Conservation (phyloP, 2,888 invertebrate genomes). For the Teleiodes luculella region DNA sequence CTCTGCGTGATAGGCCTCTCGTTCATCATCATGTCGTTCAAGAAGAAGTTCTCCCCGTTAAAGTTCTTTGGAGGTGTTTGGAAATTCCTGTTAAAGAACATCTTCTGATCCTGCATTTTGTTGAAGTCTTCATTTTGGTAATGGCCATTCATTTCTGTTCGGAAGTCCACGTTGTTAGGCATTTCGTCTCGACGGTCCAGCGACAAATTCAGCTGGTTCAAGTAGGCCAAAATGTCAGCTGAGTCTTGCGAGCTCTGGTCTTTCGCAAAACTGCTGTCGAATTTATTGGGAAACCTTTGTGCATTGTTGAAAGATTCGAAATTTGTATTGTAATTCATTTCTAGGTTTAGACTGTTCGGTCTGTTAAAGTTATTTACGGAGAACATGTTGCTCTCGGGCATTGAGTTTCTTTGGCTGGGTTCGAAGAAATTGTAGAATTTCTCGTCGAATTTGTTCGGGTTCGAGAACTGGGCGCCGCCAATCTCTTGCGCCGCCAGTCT, state of each 20-base stretch:
- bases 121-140: conserved; percentile 54
- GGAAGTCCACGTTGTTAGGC: conserved; percentile 53
- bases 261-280: conserved; percentile 40
- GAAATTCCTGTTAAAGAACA: conserved; percentile 54
- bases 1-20: conserved; percentile 54
- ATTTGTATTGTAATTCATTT: conserved; percentile 55
- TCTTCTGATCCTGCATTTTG: conserved; percentile 54
- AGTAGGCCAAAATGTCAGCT: conserved; percentile 54
- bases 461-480: conserved; percentile 67
- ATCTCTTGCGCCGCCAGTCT: conserved; percentile 74
- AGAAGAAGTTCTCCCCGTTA: conserved; percentile 47
- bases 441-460: conserved; percentile 57
- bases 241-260: conserved; percentile 52
- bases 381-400: conserved; percentile 63
- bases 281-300: conserved; percentile 57
- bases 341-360: conserved; percentile 64
- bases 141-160: conserved; percentile 60
- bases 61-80: conserved; percentile 53
- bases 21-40: conserved; percentile 56
- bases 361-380: conserved; percentile 49
- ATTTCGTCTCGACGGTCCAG: conserved; percentile 49
- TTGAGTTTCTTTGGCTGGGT: conserved; percentile 67
- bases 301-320: conserved; percentile 45
- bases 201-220: conserved; percentile 57
- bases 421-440: conserved; percentile 70